Evolutionary conservation across 2,888 invertebrate genomes (phyloP), one percentile per base, ranked within the genome.

Genomic region (Empis stercorea): DNA sequence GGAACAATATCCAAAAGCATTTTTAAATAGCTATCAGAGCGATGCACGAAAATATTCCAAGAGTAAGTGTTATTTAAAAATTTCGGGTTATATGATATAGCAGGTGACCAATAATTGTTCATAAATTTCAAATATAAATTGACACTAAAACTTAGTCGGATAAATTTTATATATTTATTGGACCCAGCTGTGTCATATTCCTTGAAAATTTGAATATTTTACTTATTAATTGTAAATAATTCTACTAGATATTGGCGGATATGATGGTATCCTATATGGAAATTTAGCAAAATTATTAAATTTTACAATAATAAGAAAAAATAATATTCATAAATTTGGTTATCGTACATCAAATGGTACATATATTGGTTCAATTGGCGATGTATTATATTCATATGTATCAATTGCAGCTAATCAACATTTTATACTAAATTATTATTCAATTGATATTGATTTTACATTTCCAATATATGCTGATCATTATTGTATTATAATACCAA

Each of bases 261-360:
- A 65, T 2, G 71, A 72, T 49, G 70, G 68, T 2, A 54, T 62
- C 3, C 54, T 70, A 2, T 48, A 70, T 39, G 57, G 56, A 0
- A 64, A 63, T 34, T 45, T 71, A 13, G 60, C 64, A 0, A 55
- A 57, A 36, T 50, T 54, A 32, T 54, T 70, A 52, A 70, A 71
- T 51, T 69, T 71, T 48, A 11, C 23, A 30, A 4, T 34, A n/a
- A 11, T 34, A 13, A 15, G 20, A 32, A 23, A 17, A 23, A 5
- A 3, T 11, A 13, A n/a, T n/a, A 27, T 27, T 27, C 7, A 27
- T 17, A 16, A 16, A 23, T 43, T 17, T 43, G 34, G 34, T n/a
- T 13, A 34, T 9, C 32, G 30, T 32, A 11, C 4, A 16, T 10
- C 17, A 43, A 32, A 30, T 32, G 32, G 32, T 9, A 32, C 30